A percentile compares a stretch with the other conserved stretches of the same genome.
phyloP scores from a whole-genome alignment of 2,113 vertebrate genomes.

The Cricetomys ansorgei region DNA sequence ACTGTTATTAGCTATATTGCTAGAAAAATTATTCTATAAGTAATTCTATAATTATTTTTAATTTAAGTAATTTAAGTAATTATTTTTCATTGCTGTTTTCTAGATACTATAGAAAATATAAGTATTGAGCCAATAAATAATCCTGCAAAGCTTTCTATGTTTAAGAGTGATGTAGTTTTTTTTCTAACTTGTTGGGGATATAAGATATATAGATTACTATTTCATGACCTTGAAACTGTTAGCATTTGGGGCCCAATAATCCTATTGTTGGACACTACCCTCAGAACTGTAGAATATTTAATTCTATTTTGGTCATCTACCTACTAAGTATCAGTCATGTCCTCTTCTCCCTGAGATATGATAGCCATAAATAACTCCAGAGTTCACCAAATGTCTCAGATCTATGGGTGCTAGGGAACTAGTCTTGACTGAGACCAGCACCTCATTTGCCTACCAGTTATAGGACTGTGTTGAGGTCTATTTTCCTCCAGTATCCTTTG shows the following conservation, averaged over 20 bases:
- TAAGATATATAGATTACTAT: background rate
- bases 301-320: background rate
- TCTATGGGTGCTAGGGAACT: background rate
- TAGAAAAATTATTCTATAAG: background rate
- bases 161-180: background rate
- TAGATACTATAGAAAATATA: background rate
- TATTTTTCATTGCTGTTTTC: slow-evolving; percentile 20
- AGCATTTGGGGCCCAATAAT: background rate
- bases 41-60: no score
- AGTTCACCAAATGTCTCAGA: background rate
- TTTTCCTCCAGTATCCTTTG: background rate
- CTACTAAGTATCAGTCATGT: background rate
- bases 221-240: background rate
- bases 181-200: background rate
- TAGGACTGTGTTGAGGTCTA: background rate
- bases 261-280: background rate
- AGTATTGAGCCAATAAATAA: background rate
- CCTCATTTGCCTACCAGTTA: background rate
- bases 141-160: background rate
- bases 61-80: no score
- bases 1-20: background rate
- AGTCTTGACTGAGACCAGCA: background rate
- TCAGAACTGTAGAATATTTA: background rate
- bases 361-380: background rate
- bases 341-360: background rate